phyloP scores from a whole-genome alignment of 2,888 invertebrate genomes.

The Erynnis tages region DNA sequence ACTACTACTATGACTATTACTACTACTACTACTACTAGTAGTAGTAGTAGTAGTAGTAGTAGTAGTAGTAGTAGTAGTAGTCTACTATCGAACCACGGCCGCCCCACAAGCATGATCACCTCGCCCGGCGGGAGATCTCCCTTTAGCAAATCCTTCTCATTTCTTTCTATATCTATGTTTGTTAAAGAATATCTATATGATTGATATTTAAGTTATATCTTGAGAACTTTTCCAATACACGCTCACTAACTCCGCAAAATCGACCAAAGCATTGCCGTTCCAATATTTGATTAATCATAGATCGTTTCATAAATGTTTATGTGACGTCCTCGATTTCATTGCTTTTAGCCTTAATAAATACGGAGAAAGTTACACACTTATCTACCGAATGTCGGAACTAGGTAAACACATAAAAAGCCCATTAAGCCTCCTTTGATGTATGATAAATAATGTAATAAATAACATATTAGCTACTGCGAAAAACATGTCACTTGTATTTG shows the following conservation, averaged over 20 bases:
- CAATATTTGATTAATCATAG: slow-evolving; percentile 14
- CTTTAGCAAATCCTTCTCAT: no score
- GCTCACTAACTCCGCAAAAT: background rate
- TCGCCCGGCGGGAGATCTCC: no score
- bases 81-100: no score
- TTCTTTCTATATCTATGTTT: no score
- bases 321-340: slow-evolving; percentile 9
- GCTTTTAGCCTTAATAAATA: slow-evolving; percentile 17
- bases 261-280: slow-evolving; percentile 1
- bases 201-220: no score
- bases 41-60: no score
- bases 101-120: no score
- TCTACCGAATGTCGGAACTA: slow-evolving; percentile 7
- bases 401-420: slow-evolving; percentile 39
- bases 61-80: no score
- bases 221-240: background rate
- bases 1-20: no score
- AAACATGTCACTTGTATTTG: slow-evolving; percentile 31
- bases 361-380: slow-evolving; percentile 5
- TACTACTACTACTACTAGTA: no score
- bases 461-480: slow-evolving; percentile 35
- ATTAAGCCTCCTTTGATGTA: slow-evolving; percentile 35
- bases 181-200: no score
- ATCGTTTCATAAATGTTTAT: slow-evolving; percentile 23
- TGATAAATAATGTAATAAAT: slow-evolving; percentile 40